A percentile compares a stretch with the other conserved stretches of the same genome.
Conservation (phyloP, 2,888 invertebrate genomes). For the Drosophila kuntzei region DNA sequence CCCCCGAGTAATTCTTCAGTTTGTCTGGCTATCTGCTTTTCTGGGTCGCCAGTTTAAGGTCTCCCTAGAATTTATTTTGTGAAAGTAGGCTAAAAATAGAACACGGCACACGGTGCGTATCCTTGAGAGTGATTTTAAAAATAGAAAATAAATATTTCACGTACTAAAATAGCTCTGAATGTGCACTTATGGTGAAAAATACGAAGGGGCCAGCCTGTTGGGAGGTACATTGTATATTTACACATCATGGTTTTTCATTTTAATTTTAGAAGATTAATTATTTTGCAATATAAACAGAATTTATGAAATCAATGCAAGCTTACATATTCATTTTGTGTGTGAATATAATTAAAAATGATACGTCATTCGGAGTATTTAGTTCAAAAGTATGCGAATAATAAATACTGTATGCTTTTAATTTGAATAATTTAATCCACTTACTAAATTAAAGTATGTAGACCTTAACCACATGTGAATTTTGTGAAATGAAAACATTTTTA, state of each 20-base stretch:
- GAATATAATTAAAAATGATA: neutral
- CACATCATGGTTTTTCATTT: conserved; percentile 10
- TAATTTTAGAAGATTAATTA: neutral
- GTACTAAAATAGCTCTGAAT: conserved; percentile 51
- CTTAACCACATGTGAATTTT: neutral
- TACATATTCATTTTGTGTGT: neutral
- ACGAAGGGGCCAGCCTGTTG: neutral
- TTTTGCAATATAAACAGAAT: conserved; percentile 1
- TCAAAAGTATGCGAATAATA: neutral
- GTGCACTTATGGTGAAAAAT: conserved; percentile 8
- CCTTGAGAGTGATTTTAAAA: conserved; percentile 66
- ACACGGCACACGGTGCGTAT: conserved; percentile 40
- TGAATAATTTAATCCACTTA: neutral
- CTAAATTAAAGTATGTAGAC: neutral
- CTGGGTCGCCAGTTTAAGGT: conserved; percentile 24
- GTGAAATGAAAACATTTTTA: neutral
- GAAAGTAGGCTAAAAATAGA: conserved; percentile 57
- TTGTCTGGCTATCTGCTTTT: conserved; percentile 35
- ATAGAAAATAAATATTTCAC: conserved; percentile 67
- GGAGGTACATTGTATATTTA: conserved; percentile 7
- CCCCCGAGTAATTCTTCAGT: conserved; percentile 18
- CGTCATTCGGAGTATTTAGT: neutral
- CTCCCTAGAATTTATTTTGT: conserved; percentile 35
- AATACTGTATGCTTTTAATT: neutral
- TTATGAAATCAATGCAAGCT: conserved; percentile 9